Evolutionary conservation across 2,888 invertebrate genomes (phyloP).

Genomic region (Automeris io): DNA sequence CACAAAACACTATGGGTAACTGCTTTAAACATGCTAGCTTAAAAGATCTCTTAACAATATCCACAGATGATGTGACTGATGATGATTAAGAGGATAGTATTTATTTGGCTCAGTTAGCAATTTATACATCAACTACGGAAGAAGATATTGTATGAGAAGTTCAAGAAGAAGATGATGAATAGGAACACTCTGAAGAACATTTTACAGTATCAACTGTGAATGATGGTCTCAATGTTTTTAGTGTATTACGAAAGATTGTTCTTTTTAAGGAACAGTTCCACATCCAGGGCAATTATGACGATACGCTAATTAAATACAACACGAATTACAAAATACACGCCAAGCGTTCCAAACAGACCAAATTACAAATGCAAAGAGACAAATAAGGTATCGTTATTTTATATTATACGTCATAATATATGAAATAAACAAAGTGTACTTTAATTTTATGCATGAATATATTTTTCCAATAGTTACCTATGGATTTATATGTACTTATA

Average conservation of each 20-base stretch:
- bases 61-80: slow-evolving; percentile 7
- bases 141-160: slow-evolving; percentile 10
- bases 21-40: slow-evolving; percentile 10
- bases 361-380: slow-evolving; percentile 6
- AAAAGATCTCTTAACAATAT: slow-evolving; percentile 7
- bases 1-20: slow-evolving; percentile 14
- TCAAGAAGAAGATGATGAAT: slow-evolving; percentile 11
- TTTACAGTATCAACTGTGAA: slow-evolving; percentile 16
- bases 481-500: too few relatives aligned
- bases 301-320: slow-evolving; percentile 8
- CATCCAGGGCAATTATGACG: slow-evolving; percentile 8
- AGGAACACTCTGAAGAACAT: slow-evolving; percentile 15
- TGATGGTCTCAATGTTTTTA: slow-evolving; percentile 17
- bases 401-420: slow-evolving; percentile 1
- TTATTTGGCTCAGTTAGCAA: slow-evolving; percentile 11
- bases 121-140: slow-evolving; percentile 10
- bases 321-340: slow-evolving; percentile 7
- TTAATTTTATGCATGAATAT: slow-evolving; percentile 7
- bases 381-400: slow-evolving; percentile 4
- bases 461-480: slow-evolving; percentile 1
- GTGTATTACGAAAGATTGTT: slow-evolving; percentile 17
- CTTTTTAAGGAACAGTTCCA: slow-evolving; percentile 13
- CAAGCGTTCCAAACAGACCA: slow-evolving; percentile 6
- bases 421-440: slow-evolving; percentile 3
- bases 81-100: slow-evolving; percentile 5